A percentile compares a stretch with the other conserved stretches of the same genome.
Conservation (phyloP, 2,797 vertebrate genomes). For the Crenuchus spilurus region DNA sequence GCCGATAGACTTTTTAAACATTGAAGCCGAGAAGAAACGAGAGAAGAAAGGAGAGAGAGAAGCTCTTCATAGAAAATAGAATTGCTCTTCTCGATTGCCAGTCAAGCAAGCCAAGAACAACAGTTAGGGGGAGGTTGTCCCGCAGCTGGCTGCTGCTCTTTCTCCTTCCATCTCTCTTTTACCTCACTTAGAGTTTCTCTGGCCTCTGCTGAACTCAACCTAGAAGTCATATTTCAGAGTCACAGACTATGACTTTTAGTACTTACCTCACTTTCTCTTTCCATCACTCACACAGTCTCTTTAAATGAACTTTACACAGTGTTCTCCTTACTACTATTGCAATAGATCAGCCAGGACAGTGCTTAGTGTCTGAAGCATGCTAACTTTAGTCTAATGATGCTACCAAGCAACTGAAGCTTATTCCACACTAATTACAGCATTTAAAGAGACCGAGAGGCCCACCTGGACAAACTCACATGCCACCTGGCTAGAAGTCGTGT, state of each 20-base stretch:
- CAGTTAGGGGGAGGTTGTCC: slow-evolving; percentile 29
- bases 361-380: no score
- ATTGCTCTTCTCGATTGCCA: slow-evolving; percentile 66
- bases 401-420: no score
- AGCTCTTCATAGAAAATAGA: slow-evolving; percentile 69
- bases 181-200: slow-evolving; percentile 20
- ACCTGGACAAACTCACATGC: no score
- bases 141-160: background rate
- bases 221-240: background rate
- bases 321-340: no score
- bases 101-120: slow-evolving; percentile 68
- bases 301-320: no score
- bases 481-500: no score
- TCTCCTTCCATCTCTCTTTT: background rate
- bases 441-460: no score
- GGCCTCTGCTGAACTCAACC: slow-evolving; percentile 65
- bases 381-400: no score
- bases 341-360: no score
- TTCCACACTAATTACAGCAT: no score
- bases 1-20: slow-evolving; percentile 68
- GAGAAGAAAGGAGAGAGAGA: slow-evolving; percentile 18
- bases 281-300: background rate
- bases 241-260: background rate
- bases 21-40: slow-evolving; percentile 58
- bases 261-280: background rate